Evolutionary conservation across 2,113 vertebrate species (phyloP), one percentile per base, ranked within the genome.

Genomic region (Dicaeum eximium): DNA sequence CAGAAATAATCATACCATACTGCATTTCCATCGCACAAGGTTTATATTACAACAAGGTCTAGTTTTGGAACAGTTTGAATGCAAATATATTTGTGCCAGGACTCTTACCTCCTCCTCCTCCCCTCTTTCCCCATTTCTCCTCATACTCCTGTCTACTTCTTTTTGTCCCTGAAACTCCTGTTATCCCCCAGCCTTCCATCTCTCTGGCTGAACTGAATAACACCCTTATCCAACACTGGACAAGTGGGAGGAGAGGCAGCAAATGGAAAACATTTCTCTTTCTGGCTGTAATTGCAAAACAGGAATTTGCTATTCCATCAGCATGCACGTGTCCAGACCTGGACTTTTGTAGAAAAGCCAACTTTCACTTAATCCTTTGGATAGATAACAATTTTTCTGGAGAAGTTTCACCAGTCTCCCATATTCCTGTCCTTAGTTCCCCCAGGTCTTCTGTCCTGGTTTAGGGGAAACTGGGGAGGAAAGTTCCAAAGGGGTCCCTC

Each of bases 211-310:
- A 94, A 71, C 42, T 66, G 81, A 95, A 8, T 73, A 90, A 94
- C 30, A 92, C 15, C 37, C 80, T 94, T 92, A 92, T 83, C 79
- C 86, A 54, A 88, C 30, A 22, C 65, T 85, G 77, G 22, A 38
- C 75, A 60, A 61, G 48, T 53, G 31, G 64, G 90, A 94, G 72
- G 45, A 72, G 37, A 81, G 54, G n/a, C 67, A 94, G 75, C 71
- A 81, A 81, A 83, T 82, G 64, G 82, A 91, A 93, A 96, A 60
- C 44, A 80, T 80, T 94, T 96, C 33, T 93, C 72, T 91, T 94
- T 62, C 58, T 91, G 83, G 47, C 58, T 88, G 64, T 75, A 75
- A 86, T 58, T 96, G 86, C 74, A 86, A 95, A 92, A 40, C 22
- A 72, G 35, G 37, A 92, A 93, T 93, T 81, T 82, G 9, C 60